Evolutionary conservation across 2,113 vertebrate genomes (phyloP).

Genomic region (Syngnathus scovelli): DNA sequence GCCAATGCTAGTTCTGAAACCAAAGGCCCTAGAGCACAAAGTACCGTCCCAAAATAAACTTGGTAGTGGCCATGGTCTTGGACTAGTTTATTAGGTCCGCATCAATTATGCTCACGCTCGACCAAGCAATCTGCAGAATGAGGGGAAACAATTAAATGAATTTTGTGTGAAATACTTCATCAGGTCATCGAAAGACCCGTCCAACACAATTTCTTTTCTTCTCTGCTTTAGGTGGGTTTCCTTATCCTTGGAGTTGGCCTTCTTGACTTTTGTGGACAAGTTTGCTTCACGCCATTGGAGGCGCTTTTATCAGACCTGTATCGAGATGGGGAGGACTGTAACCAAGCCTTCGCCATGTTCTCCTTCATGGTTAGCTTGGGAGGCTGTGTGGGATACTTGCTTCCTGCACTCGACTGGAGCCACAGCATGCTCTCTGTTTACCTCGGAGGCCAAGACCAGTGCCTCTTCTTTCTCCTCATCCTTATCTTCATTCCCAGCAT

Average conservation of each 20-base stretch:
- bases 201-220: background rate
- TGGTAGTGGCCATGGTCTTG: background rate
- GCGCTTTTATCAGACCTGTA: constrained; percentile 75
- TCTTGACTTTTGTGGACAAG: constrained; percentile 76
- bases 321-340: constrained; percentile 65
- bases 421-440: constrained; percentile 61
- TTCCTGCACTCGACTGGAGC: constrained; percentile 74
- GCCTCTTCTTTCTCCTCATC: constrained; percentile 73
- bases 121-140: background rate
- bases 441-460: constrained; percentile 72
- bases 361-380: constrained; percentile 78
- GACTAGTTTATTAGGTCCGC: background rate
- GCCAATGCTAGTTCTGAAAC: background rate
- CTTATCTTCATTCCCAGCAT: constrained; percentile 71
- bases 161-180: background rate
- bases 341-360: constrained; percentile 75
- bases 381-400: constrained; percentile 73
- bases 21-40: background rate
- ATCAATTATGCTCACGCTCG: background rate
- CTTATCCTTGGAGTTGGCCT: constrained; percentile 75
- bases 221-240: constrained; percentile 61
- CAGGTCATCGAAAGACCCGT: background rate
- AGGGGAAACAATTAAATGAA: background rate
- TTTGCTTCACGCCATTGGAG: constrained; percentile 75
- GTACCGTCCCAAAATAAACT: background rate